A percentile compares a stretch with the other conserved stretches of the same genome.
Conservation (phyloP, 1,140 invertebrate genomes). For the Carposina sasakii region DNA sequence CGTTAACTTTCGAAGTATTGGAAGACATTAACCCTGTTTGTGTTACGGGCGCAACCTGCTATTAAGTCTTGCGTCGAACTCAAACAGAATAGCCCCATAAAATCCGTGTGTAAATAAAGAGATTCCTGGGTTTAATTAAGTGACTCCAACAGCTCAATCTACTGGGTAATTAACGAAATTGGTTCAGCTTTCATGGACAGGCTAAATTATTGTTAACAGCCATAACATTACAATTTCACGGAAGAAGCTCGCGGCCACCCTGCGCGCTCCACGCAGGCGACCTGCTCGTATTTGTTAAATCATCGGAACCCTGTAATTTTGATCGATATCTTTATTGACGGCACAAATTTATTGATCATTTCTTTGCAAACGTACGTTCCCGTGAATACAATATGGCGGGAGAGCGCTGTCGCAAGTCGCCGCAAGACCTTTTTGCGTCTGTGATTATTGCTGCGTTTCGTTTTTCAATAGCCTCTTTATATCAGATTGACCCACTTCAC, state of each 20-base stretch:
- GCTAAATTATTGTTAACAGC: constrained; percentile 54
- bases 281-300: constrained; percentile 66
- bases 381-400: constrained; percentile 55
- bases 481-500: constrained; percentile 62
- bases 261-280: constrained; percentile 40
- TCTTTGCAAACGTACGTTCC: constrained; percentile 56
- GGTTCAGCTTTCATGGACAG: constrained; percentile 41
- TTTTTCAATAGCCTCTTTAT: constrained; percentile 65
- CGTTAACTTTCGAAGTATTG: constrained; percentile 30
- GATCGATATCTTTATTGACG: constrained; percentile 70
- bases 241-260: constrained; percentile 60
- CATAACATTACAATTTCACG: constrained; percentile 58
- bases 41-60: constrained; percentile 27
- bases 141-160: constrained; percentile 43
- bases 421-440: constrained; percentile 44
- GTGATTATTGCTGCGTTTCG: constrained; percentile 60
- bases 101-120: constrained; percentile 42
- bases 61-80: constrained; percentile 27
- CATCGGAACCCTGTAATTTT: constrained; percentile 70
- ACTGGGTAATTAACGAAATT: constrained; percentile 50
- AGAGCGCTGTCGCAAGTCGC: constrained; percentile 45
- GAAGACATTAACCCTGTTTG: constrained; percentile 40
- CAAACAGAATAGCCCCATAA: constrained; percentile 35
- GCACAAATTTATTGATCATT: constrained; percentile 67
- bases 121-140: constrained; percentile 43